Conservation (phyloP, 2,113 vertebrate genomes). For the Meles meles region DNA sequence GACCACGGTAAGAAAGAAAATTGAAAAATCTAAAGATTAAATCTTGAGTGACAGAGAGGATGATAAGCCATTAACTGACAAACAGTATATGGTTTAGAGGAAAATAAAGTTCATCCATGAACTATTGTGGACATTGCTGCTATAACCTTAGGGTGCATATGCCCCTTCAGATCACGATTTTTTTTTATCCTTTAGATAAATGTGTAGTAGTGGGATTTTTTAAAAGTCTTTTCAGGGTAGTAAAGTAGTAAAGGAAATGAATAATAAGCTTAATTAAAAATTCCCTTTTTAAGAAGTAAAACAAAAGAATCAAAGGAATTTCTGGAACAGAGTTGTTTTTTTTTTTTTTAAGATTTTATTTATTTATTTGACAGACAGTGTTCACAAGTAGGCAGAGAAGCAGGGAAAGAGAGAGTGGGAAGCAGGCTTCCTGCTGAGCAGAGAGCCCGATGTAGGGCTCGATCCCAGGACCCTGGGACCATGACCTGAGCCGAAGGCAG, state of each 20-base stretch:
- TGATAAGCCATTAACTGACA: slow-evolving; percentile 19
- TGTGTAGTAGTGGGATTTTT: background rate
- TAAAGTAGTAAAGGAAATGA: background rate
- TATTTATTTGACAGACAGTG: too few species aligned
- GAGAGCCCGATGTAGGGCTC: too few species aligned
- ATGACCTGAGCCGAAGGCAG: too few species aligned
- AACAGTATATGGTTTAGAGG: background rate
- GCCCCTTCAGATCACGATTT: background rate
- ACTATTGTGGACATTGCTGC: background rate
- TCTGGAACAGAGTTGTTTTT: background rate
- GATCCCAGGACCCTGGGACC: too few species aligned
- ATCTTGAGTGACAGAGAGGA: slow-evolving; percentile 9
- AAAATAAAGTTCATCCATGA: slow-evolving; percentile 25
- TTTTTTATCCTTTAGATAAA: background rate
- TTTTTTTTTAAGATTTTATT: too few species aligned
- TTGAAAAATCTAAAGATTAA: slow-evolving; percentile 33
- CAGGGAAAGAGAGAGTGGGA: too few species aligned
- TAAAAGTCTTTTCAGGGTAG: background rate
- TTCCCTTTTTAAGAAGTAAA: background rate
- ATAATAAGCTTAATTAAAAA: background rate
- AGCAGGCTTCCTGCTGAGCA: too few species aligned
- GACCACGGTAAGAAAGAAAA: background rate
- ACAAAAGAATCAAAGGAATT: background rate
- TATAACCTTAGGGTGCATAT: background rate
- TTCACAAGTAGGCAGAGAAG: too few species aligned